Evolutionary conservation across 2,113 vertebrate species (phyloP), one percentile per base, ranked within the genome.

Genomic region (Vireo altiloquus): DNA sequence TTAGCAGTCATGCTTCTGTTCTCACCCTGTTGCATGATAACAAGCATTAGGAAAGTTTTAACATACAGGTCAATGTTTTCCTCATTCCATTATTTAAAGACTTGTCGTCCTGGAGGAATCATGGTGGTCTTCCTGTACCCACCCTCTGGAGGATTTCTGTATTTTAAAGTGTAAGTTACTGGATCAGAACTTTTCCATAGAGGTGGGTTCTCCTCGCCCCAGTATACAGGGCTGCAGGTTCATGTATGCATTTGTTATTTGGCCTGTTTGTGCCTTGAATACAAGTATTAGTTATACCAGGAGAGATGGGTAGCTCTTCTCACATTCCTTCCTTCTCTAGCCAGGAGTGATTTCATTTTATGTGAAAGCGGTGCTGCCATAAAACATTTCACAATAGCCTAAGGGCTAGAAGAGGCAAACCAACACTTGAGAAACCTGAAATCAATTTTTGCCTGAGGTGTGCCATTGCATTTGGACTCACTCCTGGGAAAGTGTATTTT

Each of bases 321-420:
- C 56, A 52, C n/a, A 24, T 83, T 81, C 64, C 35, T 83, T 74
- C 47, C 44, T 66, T 80, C 60, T 74, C 64, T 63, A 60, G 35
- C 53, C 52, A 47, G 60, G 35, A 83, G 39, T 35, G 54, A 59
- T 92, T 81, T 74, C 16, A 20, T 83, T 92, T 86, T 47, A 47
- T 3, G 30, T n/a, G 35, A 50, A 77, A 90, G 15, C 6, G 0
- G 60, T 88, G 61, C 46, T 91, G 61, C 74, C 37, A n/a, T 57
- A 57, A 85, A 57, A 63, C 35, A 65, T 93, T 94, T 88, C 86
- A 75, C 64, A 90, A 54, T 57, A 93, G 71, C 91, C 82, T 83
- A 64, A 78, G 80, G 92, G 82, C 76, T 78, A 31, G 60, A 75
- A 69, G 31, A 72, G 39, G 21, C 60, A 68, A 86, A 44, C 10